Conservation (phyloP, 2,113 vertebrate species). For the Hippopotamus amphibius region DNA sequence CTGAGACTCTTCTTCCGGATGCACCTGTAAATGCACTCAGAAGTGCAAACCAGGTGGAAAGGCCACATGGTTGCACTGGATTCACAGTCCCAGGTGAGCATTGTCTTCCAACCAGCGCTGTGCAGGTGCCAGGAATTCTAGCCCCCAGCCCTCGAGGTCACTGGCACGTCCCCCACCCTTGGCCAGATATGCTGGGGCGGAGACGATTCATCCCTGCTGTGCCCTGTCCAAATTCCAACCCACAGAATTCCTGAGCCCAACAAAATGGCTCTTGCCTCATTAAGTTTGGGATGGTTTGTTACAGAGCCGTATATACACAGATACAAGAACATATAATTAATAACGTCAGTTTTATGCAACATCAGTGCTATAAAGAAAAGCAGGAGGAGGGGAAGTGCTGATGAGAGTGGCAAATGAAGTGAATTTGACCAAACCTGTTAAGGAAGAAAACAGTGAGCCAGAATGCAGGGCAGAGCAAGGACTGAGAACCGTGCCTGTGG, state of each 20-base stretch:
- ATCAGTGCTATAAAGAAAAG: not conserved
- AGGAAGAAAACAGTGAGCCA: not conserved
- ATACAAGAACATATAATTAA: not conserved
- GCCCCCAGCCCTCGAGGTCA: not conserved
- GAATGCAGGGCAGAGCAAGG: not conserved
- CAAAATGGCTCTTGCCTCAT: not conserved
- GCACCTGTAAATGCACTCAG: not conserved
- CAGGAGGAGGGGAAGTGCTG: not conserved
- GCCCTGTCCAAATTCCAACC: not conserved
- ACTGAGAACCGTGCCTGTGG: too few species aligned
- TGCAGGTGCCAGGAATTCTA: not conserved
- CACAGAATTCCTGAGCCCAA: not conserved
- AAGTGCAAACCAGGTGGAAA: not conserved
- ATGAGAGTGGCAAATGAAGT: not conserved
- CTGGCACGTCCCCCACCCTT: too few species aligned
- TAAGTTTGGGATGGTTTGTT: not conserved
- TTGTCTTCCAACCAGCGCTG: not conserved
- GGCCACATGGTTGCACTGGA: not conserved
- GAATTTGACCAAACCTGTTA: not conserved
- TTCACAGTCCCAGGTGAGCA: not conserved
- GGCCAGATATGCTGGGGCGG: not conserved
- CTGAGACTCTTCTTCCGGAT: not conserved
- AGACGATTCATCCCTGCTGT: not conserved
- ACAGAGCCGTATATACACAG: not conserved
- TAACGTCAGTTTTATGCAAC: not conserved